phyloP scores from a whole-genome alignment of 2,888 invertebrate species.

The Schrankia costaestrigalis region DNA sequence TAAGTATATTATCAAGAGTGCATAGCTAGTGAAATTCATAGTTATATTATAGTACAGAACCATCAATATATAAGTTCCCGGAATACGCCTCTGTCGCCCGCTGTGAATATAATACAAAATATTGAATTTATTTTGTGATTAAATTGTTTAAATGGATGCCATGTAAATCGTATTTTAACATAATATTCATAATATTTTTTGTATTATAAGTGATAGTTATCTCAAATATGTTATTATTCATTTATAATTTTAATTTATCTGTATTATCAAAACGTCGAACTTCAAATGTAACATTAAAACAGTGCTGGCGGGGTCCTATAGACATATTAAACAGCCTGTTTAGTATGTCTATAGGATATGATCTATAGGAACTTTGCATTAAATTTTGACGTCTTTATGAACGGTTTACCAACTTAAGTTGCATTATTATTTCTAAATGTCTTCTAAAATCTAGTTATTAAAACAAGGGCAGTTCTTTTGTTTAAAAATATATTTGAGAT shows the following conservation, averaged over 20 bases:
- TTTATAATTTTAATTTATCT: too few species aligned
- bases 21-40: slow-evolving; percentile 32
- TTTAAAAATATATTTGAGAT: slow-evolving; percentile 29
- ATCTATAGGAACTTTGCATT: too few species aligned
- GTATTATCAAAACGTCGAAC: too few species aligned
- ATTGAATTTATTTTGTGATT: slow-evolving; percentile 25
- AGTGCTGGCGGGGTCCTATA: too few species aligned
- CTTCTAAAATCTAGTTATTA: too few species aligned
- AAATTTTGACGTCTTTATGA: too few species aligned
- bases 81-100: slow-evolving; percentile 9
- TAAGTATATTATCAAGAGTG: slow-evolving; percentile 11
- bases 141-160: slow-evolving; percentile 23
- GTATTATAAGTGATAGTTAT: slow-evolving; percentile 24
- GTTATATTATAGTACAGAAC: slow-evolving; percentile 20
- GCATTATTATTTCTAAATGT: too few species aligned
- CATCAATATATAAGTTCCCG: slow-evolving; percentile 7
- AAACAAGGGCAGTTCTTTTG: too few species aligned
- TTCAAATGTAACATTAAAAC: too few species aligned
- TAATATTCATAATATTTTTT: slow-evolving; percentile 26
- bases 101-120: slow-evolving; percentile 15
- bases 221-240: slow-evolving; percentile 36
- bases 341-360: too few species aligned
- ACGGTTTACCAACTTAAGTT: too few species aligned
- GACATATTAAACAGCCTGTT: too few species aligned
- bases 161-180: slow-evolving; percentile 27